Conservation (phyloP, 2,888 invertebrate genomes). For the Xestobium rufovillosum region DNA sequence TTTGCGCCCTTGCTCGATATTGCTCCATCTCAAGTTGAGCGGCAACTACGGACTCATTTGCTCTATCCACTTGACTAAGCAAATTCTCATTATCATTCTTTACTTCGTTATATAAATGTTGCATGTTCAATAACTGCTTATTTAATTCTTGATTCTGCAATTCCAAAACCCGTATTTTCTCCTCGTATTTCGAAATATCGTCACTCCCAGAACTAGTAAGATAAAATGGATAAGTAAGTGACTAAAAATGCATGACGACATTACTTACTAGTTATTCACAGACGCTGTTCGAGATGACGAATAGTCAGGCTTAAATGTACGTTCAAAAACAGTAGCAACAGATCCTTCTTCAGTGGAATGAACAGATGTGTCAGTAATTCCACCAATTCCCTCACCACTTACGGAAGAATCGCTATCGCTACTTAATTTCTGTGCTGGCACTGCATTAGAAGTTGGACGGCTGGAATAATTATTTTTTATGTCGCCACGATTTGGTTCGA, state of each 20-base stretch:
- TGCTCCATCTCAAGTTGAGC: constrained; percentile 56
- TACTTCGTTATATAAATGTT: constrained; percentile 36
- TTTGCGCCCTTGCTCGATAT: constrained; percentile 71
- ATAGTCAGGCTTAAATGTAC: constrained; percentile 20
- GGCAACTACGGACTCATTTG: constrained; percentile 30
- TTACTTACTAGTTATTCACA: no score
- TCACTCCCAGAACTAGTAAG: constrained; percentile 14
- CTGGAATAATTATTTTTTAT: no score
- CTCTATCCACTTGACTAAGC: constrained; percentile 33
- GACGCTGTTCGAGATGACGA: no score
- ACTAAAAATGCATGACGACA: constrained; percentile 7
- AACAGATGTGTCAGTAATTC: constrained; percentile 16
- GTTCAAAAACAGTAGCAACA: constrained; percentile 20
- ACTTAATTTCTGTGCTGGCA: no score
- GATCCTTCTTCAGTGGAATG: constrained; percentile 18
- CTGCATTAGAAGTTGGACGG: no score
- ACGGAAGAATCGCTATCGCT: no score
- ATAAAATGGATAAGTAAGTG: constrained; percentile 5
- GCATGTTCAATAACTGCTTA: constrained; percentile 35
- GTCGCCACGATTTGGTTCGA: no score
- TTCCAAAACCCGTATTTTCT: constrained; percentile 34
- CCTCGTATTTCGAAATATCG: constrained; percentile 29
- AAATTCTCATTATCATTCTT: constrained; percentile 36
- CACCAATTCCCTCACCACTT: no score
- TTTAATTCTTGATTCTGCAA: constrained; percentile 33